Conservation (phyloP, 1,140 invertebrate species). For the Myzus persicae region DNA sequence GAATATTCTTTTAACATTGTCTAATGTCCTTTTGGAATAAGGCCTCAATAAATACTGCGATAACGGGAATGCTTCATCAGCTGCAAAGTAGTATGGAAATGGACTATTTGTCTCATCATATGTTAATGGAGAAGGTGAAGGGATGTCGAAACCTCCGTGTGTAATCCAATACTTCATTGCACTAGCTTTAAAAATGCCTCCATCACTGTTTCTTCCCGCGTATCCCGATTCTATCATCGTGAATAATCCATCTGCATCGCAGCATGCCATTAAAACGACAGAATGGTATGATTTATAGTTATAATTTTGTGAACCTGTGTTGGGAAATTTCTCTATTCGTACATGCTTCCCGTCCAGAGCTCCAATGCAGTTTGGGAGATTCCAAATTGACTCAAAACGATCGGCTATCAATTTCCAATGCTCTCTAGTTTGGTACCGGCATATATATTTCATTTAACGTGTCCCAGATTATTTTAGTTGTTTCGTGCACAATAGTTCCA, state of each 20-base stretch:
- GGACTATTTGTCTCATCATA: slow-evolving; percentile 60
- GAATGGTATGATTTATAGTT: not conserved
- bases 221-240: slow-evolving; percentile 62
- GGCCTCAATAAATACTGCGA: slow-evolving; percentile 60
- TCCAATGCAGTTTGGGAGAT: slow-evolving; percentile 20
- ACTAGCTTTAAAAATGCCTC: slow-evolving; percentile 62
- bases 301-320: not conserved
- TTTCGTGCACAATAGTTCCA: not conserved
- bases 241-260: not conserved
- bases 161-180: slow-evolving; percentile 57
- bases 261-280: not conserved
- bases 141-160: slow-evolving; percentile 40
- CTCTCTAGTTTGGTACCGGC: not conserved
- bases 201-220: slow-evolving; percentile 64
- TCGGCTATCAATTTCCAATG: not conserved
- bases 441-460: not conserved
- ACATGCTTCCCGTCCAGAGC: not conserved
- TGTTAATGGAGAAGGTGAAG: slow-evolving; percentile 60
- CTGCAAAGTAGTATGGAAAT: slow-evolving; percentile 7
- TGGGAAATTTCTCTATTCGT: not conserved
- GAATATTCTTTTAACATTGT: slow-evolving; percentile 62
- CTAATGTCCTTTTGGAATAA: slow-evolving; percentile 61
- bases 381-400: slow-evolving; percentile 29
- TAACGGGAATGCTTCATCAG: slow-evolving; percentile 62
- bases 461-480: slow-evolving; percentile 32